These are phyloP conservation scores for Andrena trimmerana DNA, from an alignment of 2,888 invertebrate species.

Conservation along the genomic window DNA sequence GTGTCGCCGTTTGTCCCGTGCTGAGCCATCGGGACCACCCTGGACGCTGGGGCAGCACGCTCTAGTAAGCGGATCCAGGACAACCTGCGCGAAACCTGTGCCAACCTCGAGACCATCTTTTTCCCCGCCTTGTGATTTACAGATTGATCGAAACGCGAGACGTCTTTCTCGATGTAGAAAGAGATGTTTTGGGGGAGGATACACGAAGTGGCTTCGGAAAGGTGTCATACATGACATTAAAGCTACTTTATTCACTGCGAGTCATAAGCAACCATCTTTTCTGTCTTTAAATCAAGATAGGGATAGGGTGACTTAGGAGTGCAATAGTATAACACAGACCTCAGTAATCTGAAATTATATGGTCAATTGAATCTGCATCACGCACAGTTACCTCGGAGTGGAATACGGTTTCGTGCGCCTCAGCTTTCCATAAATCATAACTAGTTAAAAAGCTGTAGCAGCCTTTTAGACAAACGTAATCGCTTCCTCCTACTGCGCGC, in stretches of 20 bases:
- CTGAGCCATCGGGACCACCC: constrained; percentile 80
- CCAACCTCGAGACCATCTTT: constrained; percentile 19
- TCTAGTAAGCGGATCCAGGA: constrained; percentile 50
- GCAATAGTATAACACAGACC: background rate
- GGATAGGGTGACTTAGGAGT: background rate
- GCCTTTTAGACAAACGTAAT: background rate
- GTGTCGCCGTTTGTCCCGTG: constrained; percentile 79
- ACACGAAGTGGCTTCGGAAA: background rate
- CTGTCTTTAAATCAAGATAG: background rate
- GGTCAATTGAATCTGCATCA: background rate
- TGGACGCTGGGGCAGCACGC: constrained; percentile 67
- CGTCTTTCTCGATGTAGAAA: background rate
- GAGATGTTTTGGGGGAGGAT: constrained; percentile 1
- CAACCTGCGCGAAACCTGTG: constrained; percentile 71
- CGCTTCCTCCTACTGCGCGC: constrained; percentile 13
- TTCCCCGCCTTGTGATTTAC: background rate
- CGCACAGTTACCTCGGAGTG: background rate
- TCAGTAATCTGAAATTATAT: background rate
- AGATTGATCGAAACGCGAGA: background rate
- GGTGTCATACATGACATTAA: background rate
- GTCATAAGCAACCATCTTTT: background rate
- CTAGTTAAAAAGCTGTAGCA: background rate
- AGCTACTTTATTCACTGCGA: background rate
- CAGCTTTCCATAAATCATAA: constrained; percentile 4
- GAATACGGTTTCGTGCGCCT: background rate